Base-by-base conservation (phyloP, 1,140 invertebrate species). In the Nilaparvata lugens region DNA sequence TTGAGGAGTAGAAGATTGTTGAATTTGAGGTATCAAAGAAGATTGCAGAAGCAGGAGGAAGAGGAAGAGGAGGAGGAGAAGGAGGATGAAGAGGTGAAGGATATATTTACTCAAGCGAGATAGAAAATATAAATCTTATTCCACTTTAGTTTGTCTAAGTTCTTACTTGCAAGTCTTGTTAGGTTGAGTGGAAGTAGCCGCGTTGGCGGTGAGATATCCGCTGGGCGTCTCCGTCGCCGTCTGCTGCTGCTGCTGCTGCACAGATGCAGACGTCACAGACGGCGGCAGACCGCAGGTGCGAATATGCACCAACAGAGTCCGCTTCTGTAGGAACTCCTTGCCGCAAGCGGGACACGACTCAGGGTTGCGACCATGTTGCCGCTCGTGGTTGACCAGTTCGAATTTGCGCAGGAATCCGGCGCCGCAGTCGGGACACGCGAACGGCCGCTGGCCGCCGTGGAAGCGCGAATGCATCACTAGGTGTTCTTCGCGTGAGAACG, bases 311-410 rank as follows among this genome's bases (percentile, higher is more conserved):
- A 89, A 78, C 23, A 91, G 75, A 1, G 88, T 90, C 64, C 88
- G 75, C 72, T 89, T 90, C 72, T 90, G 88, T 54, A 91, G 74
- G 74, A 90, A 91, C 73, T 91, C 88, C 71, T 90, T 90, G 9
- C 85, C 86, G 69, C 88, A 90, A 56, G 85, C 82, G 14, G 85
- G 83, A 72, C 88, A 91, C 24, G 86, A 81, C 70, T 89, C 86
- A n/a, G 88, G 88, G 56, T 87, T 81, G 52, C 86, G 79, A 13
- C 88, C 88, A 72, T 90, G 88, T 43, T 89, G 78, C 11, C 87
- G 78, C 28, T 86, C 86, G 72, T 91, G 88, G 73, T 89, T 89
- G 23, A 90, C 88, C 60, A 91, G 74, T 72, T 91, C 87, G 73
- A 91, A 90, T 76, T 91, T 91, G 51, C 88, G 78, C 56, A 87